A percentile compares a stretch with the other conserved stretches of the same genome.
These are phyloP conservation scores for Nibea coibor DNA, from an alignment of 2,113 vertebrate genomes.

Conservation along the genomic window DNA sequence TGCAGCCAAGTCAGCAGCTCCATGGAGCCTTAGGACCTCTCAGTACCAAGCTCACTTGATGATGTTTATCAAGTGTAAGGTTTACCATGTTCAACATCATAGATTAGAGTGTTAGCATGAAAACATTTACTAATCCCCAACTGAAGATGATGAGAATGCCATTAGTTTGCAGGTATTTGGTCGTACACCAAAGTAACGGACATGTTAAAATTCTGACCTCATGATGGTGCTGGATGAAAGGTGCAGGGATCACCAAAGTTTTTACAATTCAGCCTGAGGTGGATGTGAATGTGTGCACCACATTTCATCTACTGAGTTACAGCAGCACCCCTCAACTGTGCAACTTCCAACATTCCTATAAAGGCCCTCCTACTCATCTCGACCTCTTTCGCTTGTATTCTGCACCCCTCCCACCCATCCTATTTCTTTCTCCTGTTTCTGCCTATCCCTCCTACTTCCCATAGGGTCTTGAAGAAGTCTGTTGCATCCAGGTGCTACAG, in stretches of 20 bases:
- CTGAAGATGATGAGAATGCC: background rate
- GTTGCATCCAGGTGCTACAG: too few relatives aligned
- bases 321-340: too few relatives aligned
- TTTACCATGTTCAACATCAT: background rate
- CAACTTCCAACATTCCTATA: too few relatives aligned
- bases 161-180: background rate
- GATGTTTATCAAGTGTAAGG: background rate
- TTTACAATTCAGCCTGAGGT: background rate
- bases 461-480: too few relatives aligned
- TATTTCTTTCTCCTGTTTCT: too few relatives aligned
- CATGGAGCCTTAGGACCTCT: background rate
- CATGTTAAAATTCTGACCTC: background rate
- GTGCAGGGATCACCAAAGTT: background rate
- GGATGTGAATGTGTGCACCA: background rate
- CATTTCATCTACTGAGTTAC: background rate
- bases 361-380: too few relatives aligned
- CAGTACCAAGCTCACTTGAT: background rate
- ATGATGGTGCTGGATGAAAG: background rate
- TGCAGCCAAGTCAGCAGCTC: background rate
- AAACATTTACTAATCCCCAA: background rate
- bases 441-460: too few relatives aligned
- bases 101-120: background rate
- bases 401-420: too few relatives aligned
- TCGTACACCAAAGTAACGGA: background rate
- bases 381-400: too few relatives aligned